phyloP scores from a whole-genome alignment of 2,113 vertebrate genomes.

The Cervus canadensis region DNA sequence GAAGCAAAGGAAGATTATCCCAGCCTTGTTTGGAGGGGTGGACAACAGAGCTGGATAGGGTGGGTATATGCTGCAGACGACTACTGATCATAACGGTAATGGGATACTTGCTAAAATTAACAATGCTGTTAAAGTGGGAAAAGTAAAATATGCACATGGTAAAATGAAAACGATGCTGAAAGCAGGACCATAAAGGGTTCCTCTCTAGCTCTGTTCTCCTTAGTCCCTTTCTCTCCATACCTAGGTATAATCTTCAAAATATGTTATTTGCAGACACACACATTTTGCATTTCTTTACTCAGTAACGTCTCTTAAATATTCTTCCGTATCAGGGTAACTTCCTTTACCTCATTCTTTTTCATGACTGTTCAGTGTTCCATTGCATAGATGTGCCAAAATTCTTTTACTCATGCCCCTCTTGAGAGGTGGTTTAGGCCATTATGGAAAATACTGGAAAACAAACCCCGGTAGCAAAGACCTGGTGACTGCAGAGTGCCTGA shows the following conservation, averaged over 20 bases:
- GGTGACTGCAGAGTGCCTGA: not conserved
- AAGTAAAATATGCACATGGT: not conserved
- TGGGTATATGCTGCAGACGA: not conserved
- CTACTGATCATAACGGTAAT: not conserved
- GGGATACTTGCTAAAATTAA: constrained; percentile 9
- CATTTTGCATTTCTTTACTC: constrained; percentile 7
- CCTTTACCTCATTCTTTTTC: not conserved
- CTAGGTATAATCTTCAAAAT: not conserved
- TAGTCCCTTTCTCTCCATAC: not conserved
- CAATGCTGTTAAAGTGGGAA: not conserved
- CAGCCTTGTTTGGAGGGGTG: not conserved
- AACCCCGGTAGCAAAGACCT: not conserved
- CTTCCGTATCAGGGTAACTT: constrained; percentile 6
- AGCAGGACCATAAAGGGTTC: not conserved
- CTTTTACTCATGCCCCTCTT: not conserved
- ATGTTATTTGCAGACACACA: not conserved
- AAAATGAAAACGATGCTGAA: not conserved
- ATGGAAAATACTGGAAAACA: not conserved
- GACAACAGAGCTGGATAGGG: not conserved
- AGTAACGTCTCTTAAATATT: not conserved
- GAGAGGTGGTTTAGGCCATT: not conserved
- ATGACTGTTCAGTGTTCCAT: not conserved
- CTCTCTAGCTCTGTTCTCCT: not conserved
- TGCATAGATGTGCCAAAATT: not conserved
- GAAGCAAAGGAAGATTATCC: not conserved